A percentile compares a stretch with the other conserved stretches of the same genome.
Conservation (phyloP, 2,888 invertebrate genomes). For the Drosophila aldrichi region DNA sequence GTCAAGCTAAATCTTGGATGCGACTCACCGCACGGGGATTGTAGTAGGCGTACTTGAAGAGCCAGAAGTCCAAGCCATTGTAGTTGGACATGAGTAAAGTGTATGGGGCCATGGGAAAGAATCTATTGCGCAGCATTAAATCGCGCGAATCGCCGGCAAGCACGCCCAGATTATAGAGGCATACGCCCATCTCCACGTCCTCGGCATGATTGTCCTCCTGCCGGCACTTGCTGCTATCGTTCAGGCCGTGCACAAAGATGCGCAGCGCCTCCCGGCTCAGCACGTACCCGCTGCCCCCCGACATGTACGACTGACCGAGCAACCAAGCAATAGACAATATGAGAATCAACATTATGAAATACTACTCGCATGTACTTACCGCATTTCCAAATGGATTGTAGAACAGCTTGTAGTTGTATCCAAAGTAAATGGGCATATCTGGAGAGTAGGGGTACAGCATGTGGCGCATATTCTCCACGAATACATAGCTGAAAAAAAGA, state of each 20-base stretch:
- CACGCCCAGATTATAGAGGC: conserved; percentile 93
- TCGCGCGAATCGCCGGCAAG: conserved; percentile 95
- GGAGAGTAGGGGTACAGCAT: conserved; percentile 91
- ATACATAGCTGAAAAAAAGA: conserved; percentile 85
- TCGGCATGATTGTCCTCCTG: conserved; percentile 86
- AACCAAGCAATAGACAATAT: conserved; percentile 1
- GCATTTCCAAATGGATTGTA: conserved; percentile 43
- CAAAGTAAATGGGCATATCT: conserved; percentile 92
- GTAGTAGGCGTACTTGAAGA: conserved; percentile 96
- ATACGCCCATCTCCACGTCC: conserved; percentile 86
- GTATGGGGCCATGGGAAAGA: conserved; percentile 96
- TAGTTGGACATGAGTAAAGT: conserved; percentile 95
- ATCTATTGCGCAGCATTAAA: conserved; percentile 92
- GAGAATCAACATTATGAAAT: not conserved
- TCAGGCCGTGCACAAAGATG: conserved; percentile 90
- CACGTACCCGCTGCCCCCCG: conserved; percentile 96
- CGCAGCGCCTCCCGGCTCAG: conserved; percentile 91
- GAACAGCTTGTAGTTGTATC: conserved; percentile 93
- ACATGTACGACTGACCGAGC: conserved; percentile 90
- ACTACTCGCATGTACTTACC: conserved; percentile 73
- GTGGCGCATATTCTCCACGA: conserved; percentile 96
- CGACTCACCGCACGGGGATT: conserved; percentile 90
- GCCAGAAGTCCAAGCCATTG: conserved; percentile 91
- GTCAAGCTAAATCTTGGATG: not conserved
- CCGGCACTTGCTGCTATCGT: conserved; percentile 86